Conservation (phyloP, 2,888 invertebrate species). For the Gisinianus flammeolus region DNA sequence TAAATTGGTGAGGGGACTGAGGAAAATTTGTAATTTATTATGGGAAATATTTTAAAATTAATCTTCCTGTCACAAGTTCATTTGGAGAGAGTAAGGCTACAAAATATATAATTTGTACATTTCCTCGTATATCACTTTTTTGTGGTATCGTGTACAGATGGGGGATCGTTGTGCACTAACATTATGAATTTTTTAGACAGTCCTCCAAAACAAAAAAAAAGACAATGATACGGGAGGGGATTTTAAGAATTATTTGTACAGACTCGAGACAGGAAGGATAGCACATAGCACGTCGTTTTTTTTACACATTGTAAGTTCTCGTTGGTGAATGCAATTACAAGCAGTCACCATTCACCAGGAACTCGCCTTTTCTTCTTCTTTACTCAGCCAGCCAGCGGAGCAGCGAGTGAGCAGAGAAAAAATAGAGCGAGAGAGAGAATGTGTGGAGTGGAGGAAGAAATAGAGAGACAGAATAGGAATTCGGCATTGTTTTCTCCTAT, state of each 20-base stretch:
- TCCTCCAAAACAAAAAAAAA: background rate
- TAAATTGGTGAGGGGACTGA: background rate
- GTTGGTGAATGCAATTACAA: too few species aligned
- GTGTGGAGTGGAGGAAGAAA: conserved; percentile 34
- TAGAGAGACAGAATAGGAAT: conserved; percentile 30
- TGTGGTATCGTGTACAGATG: too few species aligned
- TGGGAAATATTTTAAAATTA: background rate
- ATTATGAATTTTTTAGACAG: too few species aligned
- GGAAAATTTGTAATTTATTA: conserved; percentile 10
- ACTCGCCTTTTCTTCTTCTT: too few species aligned
- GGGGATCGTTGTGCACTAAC: too few species aligned
- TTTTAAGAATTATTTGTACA: too few species aligned
- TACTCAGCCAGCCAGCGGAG: conserved; percentile 22
- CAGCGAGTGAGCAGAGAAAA: conserved; percentile 29
- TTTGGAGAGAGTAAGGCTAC: conserved; percentile 3
- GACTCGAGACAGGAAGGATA: conserved; percentile 21
- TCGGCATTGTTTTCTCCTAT: conserved; percentile 1
- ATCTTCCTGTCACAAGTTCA: background rate
- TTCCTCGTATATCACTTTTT: too few species aligned
- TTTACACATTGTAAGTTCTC: too few species aligned
- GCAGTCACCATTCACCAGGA: too few species aligned
- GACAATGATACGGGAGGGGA: conserved; percentile 5
- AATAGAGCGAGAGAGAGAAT: conserved; percentile 2
- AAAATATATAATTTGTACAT: conserved; percentile 23
- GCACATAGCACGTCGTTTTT: background rate